These are phyloP conservation scores for Panagrolaimus sp. DNA, from an alignment of 1,140 invertebrate species.

Conservation along the genomic window DNA sequence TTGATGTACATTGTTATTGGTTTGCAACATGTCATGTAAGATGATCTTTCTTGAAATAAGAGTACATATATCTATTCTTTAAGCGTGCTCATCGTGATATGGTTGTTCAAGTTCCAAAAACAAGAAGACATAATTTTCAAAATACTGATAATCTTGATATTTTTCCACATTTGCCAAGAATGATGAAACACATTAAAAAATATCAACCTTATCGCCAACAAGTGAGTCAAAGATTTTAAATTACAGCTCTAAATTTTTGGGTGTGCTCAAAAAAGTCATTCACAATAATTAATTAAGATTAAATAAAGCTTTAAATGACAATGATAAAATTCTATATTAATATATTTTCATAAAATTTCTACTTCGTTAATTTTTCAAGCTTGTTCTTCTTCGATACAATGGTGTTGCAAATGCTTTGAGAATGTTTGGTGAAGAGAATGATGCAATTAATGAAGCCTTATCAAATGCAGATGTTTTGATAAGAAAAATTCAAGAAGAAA, in stretches of 20 bases:
- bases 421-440: slow-evolving; percentile 44
- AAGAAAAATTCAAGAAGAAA: slow-evolving; percentile 49
- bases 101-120: slow-evolving; percentile 53
- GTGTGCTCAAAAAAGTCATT: slow-evolving; percentile 12
- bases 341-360: not conserved
- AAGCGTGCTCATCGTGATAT: slow-evolving; percentile 51
- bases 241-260: slow-evolving; percentile 24
- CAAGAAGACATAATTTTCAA: slow-evolving; percentile 49
- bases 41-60: not conserved
- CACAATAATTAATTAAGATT: not conserved
- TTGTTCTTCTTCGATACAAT: slow-evolving; percentile 48
- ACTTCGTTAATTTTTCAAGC: slow-evolving; percentile 27
- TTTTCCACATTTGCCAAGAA: slow-evolving; percentile 41
- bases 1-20: slow-evolving; percentile 59
- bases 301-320: no score
- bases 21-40: slow-evolving; percentile 57
- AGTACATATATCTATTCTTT: slow-evolving; percentile 18
- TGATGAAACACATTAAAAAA: slow-evolving; percentile 54
- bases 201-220: slow-evolving; percentile 56
- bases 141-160: slow-evolving; percentile 38
- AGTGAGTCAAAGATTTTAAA: slow-evolving; percentile 23
- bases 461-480: slow-evolving; percentile 45
- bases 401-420: slow-evolving; percentile 45
- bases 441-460: slow-evolving; percentile 41
- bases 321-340: no score